phyloP scores from a whole-genome alignment of 2,113 vertebrate genomes.

The Phaethornis superciliosus region DNA sequence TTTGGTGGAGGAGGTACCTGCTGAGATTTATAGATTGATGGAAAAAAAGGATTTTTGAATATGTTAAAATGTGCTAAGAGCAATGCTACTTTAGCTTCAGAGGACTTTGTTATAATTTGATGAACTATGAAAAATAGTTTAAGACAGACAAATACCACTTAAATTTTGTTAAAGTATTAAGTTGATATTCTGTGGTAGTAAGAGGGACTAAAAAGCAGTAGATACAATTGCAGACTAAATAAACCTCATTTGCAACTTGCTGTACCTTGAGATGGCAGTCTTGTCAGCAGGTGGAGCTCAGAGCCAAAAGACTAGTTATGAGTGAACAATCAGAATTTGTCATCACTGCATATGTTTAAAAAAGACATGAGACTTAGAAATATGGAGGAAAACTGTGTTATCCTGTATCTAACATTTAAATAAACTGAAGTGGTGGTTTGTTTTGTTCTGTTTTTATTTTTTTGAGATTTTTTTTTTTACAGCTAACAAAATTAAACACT shows the following conservation, averaged over 20 bases:
- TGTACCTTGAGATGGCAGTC: background rate
- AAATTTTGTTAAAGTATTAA: background rate
- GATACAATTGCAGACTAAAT: background rate
- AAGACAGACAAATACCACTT: background rate
- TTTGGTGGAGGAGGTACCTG: background rate
- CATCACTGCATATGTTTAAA: background rate
- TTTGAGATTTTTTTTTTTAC: background rate
- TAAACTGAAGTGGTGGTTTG: background rate
- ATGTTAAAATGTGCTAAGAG: background rate
- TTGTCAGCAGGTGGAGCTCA: slow-evolving; percentile 74
- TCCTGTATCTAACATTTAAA: background rate
- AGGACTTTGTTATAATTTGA: background rate
- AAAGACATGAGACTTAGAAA: background rate
- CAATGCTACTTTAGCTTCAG: background rate
- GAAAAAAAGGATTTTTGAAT: background rate
- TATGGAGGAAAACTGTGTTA: background rate
- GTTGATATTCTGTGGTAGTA: background rate
- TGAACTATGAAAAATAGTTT: background rate
- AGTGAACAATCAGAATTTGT: background rate
- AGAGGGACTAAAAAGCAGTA: background rate
- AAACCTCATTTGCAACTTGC: background rate
- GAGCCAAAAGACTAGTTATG: slow-evolving; percentile 28
- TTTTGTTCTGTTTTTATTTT: background rate
- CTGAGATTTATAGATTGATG: background rate
- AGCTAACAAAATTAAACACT: background rate